phyloP scores from a whole-genome alignment of 1,140 invertebrate genomes.

The Propsilocerus akamusi region DNA sequence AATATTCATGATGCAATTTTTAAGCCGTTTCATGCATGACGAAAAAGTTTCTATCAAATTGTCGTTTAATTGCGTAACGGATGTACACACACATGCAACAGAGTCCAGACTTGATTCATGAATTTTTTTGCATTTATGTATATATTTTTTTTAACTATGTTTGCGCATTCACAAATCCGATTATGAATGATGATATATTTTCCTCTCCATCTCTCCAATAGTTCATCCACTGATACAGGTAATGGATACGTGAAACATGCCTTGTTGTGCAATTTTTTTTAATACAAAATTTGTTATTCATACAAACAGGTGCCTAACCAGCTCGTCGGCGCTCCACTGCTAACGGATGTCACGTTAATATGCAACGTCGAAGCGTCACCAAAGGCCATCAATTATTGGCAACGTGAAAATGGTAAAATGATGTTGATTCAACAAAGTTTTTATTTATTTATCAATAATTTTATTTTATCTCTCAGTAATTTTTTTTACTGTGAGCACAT shows the following conservation, averaged over 20 bases:
- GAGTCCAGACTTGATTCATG: too few relatives aligned
- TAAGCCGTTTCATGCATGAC: too few relatives aligned
- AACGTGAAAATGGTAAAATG: conserved; percentile 53
- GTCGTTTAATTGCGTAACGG: too few relatives aligned
- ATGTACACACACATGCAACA: too few relatives aligned
- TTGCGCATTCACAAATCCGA: not conserved
- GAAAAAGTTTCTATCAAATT: too few relatives aligned
- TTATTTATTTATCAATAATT: too few relatives aligned
- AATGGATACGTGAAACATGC: not conserved
- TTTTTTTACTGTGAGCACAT: not conserved
- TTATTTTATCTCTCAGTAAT: too few relatives aligned
- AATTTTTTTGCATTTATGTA: too few relatives aligned
- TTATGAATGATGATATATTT: not conserved
- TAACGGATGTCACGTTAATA: conserved; percentile 63
- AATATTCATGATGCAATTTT: too few relatives aligned
- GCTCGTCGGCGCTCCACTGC: conserved; percentile 59
- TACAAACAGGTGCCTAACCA: conserved; percentile 59
- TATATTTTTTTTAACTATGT: too few relatives aligned
- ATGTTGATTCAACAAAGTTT: conserved; percentile 6
- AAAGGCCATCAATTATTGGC: conserved; percentile 77
- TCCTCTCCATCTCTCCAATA: conserved; percentile 25
- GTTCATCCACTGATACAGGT: conserved; percentile 53
- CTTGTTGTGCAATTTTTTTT: not conserved
- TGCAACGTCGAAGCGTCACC: conserved; percentile 73
- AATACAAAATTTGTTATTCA: not conserved